These are phyloP conservation scores for Gisinianus flammeolus DNA, from an alignment of 2,888 invertebrate species.

Conservation along the genomic window DNA sequence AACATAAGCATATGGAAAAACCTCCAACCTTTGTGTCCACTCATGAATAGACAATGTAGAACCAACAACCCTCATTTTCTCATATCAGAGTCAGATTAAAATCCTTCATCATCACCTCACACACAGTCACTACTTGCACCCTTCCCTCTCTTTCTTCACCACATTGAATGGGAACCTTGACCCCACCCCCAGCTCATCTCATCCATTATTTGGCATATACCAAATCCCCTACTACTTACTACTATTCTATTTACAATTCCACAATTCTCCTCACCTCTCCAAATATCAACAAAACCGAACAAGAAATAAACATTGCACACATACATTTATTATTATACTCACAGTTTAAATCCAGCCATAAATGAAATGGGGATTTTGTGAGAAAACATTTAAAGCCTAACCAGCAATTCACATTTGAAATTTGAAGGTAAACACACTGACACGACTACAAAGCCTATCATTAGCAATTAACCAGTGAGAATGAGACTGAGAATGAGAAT, in stretches of 20 bases:
- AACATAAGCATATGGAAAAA: neutral
- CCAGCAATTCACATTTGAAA: neutral
- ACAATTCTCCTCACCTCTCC: neutral
- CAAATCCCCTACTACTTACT: neutral
- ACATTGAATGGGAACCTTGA: too few species aligned
- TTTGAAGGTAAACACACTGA: neutral
- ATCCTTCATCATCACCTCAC: slow-evolving; percentile 44
- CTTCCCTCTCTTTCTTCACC: slow-evolving; percentile 1
- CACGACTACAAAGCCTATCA: neutral
- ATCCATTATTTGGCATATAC: neutral
- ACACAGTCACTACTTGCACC: slow-evolving; percentile 13
- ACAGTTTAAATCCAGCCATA: too few species aligned
- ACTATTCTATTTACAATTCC: neutral
- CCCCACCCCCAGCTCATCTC: slow-evolving; percentile 28
- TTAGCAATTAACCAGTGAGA: neutral
- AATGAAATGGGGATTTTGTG: too few species aligned
- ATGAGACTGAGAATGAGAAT: neutral
- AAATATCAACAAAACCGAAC: neutral
- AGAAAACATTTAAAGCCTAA: too few species aligned
- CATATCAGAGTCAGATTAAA: too few species aligned
- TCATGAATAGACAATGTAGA: slow-evolving; percentile 46
- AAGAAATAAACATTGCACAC: too few species aligned
- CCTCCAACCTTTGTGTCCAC: slow-evolving; percentile 14
- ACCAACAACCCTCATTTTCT: slow-evolving; percentile 16
- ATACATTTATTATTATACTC: too few species aligned